Conservation (phyloP, 2,888 invertebrate genomes). For the Volucella inanis region DNA sequence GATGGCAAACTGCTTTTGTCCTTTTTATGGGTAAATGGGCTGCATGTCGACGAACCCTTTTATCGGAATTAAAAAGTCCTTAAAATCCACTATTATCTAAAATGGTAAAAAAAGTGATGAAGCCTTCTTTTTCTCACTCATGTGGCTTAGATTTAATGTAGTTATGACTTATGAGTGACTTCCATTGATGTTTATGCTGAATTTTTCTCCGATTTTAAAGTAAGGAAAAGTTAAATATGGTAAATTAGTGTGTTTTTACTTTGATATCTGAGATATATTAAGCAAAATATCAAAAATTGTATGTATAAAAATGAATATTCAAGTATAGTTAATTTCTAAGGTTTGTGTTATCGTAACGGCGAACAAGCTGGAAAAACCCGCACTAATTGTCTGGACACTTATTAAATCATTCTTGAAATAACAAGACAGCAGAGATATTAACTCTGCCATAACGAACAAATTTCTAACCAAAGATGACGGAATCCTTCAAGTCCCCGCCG, state of each 20-base stretch:
- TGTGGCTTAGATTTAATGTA: conserved; percentile 58
- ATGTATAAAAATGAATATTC: too few relatives aligned
- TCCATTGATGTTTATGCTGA: conserved; percentile 26
- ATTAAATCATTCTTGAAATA: too few relatives aligned
- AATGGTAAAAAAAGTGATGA: conserved; percentile 48
- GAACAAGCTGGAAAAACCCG: too few relatives aligned
- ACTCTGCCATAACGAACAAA: too few relatives aligned
- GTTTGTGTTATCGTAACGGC: too few relatives aligned
- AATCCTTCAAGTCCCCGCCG: too few relatives aligned
- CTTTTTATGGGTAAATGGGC: conserved; percentile 73
- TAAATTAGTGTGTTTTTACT: conserved; percentile 21
- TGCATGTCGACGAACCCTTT: conserved; percentile 73
- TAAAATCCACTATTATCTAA: conserved; percentile 69
- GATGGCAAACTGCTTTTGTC: conserved; percentile 71
- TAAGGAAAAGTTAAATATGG: conserved; percentile 43
- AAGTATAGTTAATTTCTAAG: too few relatives aligned
- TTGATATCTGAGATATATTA: too few relatives aligned
- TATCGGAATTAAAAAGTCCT: conserved; percentile 73
- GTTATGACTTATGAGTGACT: conserved; percentile 60
- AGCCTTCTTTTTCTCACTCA: conserved; percentile 38
- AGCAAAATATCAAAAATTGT: too few relatives aligned
- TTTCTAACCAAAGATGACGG: too few relatives aligned
- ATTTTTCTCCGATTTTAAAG: conserved; percentile 21
- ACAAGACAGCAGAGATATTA: too few relatives aligned
- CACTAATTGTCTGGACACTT: too few relatives aligned